Conservation (phyloP, 1,140 invertebrate genomes). For the Phymorhynchus buccinoides region DNA sequence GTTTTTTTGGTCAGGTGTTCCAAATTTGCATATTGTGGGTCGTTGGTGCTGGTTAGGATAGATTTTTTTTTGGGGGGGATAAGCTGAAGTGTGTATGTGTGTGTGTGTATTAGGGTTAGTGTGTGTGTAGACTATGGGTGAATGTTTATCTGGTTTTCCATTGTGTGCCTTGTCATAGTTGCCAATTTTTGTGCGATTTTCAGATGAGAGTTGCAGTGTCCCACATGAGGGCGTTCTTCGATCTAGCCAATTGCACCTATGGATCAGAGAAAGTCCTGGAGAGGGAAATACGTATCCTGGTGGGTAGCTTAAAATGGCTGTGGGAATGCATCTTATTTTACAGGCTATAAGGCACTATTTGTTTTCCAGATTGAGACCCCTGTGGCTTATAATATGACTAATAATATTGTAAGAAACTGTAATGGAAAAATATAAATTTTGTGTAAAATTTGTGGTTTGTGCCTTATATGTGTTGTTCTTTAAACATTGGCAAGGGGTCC, state of each 20-base stretch:
- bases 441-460: too few species aligned
- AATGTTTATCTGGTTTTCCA: too few species aligned
- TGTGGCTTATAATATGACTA: too few species aligned
- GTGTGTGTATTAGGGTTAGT: background rate
- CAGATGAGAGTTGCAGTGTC: slow-evolving; percentile 7
- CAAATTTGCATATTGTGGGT: background rate
- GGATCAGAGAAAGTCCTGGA: slow-evolving; percentile 6
- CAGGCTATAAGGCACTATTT: too few species aligned
- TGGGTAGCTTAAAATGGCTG: background rate
- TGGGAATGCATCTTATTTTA: too few species aligned
- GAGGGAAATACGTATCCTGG: slow-evolving; percentile 27
- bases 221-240: slow-evolving; percentile 19
- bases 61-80: background rate
- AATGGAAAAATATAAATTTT: too few species aligned
- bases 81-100: background rate
- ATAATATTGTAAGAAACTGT: too few species aligned
- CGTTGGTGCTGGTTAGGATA: background rate
- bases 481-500: too few species aligned
- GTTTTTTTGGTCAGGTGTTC: background rate
- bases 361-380: too few species aligned
- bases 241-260: background rate
- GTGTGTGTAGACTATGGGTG: background rate
- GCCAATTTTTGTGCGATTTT: background rate
- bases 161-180: background rate
- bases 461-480: too few species aligned